Base-by-base conservation (phyloP, 2,797 vertebrate genomes). In the Balearica regulorum region DNA sequence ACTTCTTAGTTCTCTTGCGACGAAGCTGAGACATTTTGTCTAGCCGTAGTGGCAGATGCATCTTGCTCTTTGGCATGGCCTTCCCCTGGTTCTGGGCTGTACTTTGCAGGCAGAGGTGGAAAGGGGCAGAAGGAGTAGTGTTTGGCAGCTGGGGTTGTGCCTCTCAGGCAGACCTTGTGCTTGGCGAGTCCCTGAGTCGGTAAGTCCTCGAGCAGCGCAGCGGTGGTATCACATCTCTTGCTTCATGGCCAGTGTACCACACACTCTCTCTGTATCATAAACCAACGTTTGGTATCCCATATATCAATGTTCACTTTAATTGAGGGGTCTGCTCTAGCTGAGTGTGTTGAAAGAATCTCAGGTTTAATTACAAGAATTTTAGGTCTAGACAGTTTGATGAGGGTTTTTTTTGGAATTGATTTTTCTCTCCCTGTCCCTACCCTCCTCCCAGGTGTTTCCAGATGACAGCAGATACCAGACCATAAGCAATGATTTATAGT, bases 121-220 rank as follows among this genome's bases (percentile, higher is more conserved):
- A 77, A 20, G 66, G 48, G 54, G 43, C 72, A 80, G n/a, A 20
- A 58, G 16, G 22, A 79, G 31, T 19, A 6, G 16, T 33, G 48
- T 64, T 87, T 57, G 48, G n/a, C n/a, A 24, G 31, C 48, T 57
- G 68, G 49, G 64, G 6, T 73, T 64, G 48, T 90, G 37, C 48
- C 37, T 77, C 31, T 83, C 0, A 0, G 68, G 81, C 66, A 89
- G 46, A 46, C 16, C 58, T 70, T 72, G 68, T 75, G 71, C 60
- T 62, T 65, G 78, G 20, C 16, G 16, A 22, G 57, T 49, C 12
- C 46, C 65, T 0, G 2, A 24, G 26, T 79, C 28, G 26, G 37
- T 26, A 37, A 51, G 65, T 60, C 48, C 48, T 28, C 0, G 0
- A 5, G 14, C 28, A 77, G 68, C 0, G 1, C 2, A 0, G 66